Conservation (phyloP, 2,113 vertebrate species). For the Lepisosteus osseus region DNA sequence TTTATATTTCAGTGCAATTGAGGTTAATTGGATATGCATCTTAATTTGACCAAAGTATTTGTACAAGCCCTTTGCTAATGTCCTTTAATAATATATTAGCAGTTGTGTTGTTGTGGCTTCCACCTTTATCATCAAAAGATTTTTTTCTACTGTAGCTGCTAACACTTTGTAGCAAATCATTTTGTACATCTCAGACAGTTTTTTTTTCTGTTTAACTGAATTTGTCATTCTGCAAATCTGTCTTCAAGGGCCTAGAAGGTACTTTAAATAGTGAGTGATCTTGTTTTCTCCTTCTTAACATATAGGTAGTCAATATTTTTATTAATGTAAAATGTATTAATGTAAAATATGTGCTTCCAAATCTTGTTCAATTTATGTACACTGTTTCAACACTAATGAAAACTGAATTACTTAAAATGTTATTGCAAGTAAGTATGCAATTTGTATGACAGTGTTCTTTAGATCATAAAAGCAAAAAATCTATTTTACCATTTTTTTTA, state of each 20-base stretch:
- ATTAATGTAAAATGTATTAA: no score
- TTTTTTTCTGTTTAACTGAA: slow-evolving; percentile 5
- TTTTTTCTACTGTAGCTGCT: background rate
- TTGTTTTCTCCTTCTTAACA: background rate
- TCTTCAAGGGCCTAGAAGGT: slow-evolving; percentile 6
- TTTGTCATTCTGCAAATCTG: slow-evolving; percentile 6
- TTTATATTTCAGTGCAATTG: no score
- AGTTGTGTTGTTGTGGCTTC: background rate
- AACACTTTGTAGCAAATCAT: slow-evolving; percentile 9
- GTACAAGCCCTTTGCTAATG: slow-evolving; percentile 6
- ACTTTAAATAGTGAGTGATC: background rate
- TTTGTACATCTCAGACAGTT: background rate
- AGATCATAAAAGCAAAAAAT: no score
- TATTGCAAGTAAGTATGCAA: no score
- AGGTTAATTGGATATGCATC: no score
- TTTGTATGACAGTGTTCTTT: no score
- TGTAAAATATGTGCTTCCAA: no score
- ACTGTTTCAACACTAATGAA: no score
- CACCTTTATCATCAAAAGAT: slow-evolving; percentile 9
- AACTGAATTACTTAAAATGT: no score
- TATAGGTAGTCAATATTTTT: background rate
- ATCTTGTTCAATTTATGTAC: no score
- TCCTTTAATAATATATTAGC: slow-evolving; percentile 7
- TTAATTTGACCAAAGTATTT: no score
- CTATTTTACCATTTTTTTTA: no score